phyloP scores from a whole-genome alignment of 2,888 invertebrate genomes.

The Drosophila anomalata region DNA sequence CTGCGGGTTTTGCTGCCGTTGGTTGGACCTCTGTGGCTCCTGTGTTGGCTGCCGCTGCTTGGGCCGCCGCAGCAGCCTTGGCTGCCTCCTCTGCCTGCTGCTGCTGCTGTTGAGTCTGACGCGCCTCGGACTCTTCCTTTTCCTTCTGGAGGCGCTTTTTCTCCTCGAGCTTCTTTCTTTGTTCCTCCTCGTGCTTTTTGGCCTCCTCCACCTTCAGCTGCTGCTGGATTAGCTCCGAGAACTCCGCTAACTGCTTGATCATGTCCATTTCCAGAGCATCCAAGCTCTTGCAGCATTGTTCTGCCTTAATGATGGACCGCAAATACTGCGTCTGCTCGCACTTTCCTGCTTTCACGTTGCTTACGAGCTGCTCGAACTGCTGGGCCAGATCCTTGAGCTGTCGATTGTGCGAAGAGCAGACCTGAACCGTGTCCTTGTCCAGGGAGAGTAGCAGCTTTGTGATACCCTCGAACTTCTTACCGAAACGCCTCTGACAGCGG shows the following conservation, averaged over 20 bases:
- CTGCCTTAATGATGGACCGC: conserved; percentile 84
- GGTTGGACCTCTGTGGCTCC: conserved; percentile 14
- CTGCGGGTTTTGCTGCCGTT: conserved; percentile 42
- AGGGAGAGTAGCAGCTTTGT: conserved; percentile 83
- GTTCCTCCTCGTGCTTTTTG: conserved; percentile 51
- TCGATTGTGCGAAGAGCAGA: conserved; percentile 81
- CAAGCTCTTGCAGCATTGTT: conserved; percentile 84
- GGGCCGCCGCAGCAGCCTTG: conserved; percentile 41
- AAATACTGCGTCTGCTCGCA: conserved; percentile 72
- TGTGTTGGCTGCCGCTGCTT: conserved; percentile 1
- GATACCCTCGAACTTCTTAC: conserved; percentile 86
- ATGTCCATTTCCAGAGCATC: conserved; percentile 85
- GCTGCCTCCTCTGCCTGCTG: conserved; percentile 24
- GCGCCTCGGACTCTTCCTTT: conserved; percentile 34
- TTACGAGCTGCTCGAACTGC: conserved; percentile 77
- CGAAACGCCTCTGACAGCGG: conserved; percentile 86
- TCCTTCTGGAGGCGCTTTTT: conserved; percentile 37
- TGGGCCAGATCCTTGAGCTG: conserved; percentile 82
- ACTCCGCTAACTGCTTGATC: conserved; percentile 54
- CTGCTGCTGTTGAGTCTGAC: conserved; percentile 33
- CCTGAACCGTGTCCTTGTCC: conserved; percentile 82
- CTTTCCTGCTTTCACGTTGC: conserved; percentile 82
- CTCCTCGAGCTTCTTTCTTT: conserved; percentile 39
- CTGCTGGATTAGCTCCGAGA: conserved; percentile 63
- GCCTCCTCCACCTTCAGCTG: conserved; percentile 76